phyloP scores from a whole-genome alignment of 2,797 vertebrate genomes.

The Liparis tanakae region DNA sequence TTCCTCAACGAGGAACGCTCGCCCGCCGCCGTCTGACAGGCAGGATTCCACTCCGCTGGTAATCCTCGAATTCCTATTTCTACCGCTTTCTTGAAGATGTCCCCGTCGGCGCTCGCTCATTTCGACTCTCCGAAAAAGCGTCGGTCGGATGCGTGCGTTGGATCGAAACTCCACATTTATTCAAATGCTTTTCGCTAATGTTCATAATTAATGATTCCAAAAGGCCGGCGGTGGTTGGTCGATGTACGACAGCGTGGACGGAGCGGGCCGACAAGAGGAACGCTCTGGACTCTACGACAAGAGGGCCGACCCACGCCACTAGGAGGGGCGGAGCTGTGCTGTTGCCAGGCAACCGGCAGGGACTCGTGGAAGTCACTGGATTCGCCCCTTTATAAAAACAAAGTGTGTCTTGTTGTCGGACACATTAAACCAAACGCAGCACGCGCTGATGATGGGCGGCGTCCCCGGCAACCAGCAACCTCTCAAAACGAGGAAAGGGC shows the following conservation, averaged over 20 bases:
- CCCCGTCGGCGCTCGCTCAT: conserved; percentile 3
- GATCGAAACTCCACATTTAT: background rate
- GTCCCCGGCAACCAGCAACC: too few species aligned
- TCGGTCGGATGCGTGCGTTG: background rate
- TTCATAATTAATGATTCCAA: too few species aligned
- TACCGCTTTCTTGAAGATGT: conserved; percentile 34
- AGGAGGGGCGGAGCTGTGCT: too few species aligned
- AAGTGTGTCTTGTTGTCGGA: background rate
- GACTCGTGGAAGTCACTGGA: conserved; percentile 8
- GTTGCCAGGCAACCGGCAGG: too few species aligned
- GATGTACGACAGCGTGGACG: too few species aligned
- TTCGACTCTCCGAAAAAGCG: conserved; percentile 1
- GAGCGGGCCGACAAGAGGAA: too few species aligned
- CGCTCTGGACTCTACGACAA: too few species aligned
- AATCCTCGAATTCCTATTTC: conserved; percentile 41
- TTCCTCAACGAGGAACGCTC: conserved; percentile 39
- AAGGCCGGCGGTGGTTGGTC: too few species aligned
- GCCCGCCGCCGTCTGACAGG: conserved; percentile 34
- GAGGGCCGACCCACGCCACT: too few species aligned
- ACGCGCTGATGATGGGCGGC: too few species aligned
- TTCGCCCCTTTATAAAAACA: background rate
- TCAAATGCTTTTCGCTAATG: too few species aligned
- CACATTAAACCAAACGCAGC: background rate
- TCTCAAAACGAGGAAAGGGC: background rate
- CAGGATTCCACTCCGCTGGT: conserved; percentile 40